Evolutionary conservation across 30 jellyfish, hydroid and myxozoan genomes (phyloP), one percentile per base, ranked within the genome.

Genomic region (Pseudorhiza aurosa): DNA sequence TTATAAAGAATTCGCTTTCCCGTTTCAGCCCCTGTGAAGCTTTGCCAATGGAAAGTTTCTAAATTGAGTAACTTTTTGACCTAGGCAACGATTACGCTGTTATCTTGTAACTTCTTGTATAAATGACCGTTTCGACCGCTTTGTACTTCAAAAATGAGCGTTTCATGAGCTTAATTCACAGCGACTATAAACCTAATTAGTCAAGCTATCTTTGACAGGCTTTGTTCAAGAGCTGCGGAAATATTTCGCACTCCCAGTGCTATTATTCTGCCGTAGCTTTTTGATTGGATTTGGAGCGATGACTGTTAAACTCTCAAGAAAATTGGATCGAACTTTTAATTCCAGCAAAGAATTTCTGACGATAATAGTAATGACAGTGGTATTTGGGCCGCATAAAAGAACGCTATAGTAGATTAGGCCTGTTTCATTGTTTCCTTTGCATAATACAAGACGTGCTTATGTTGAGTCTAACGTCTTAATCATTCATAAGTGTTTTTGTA

Each of bases 341-440:
- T 26, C 75, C 75, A 60, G 75, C 75, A 39, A 60, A 39, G 51
- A 29, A 60, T 60, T 19, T 29, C 75, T 26, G n/a, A 47, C n/a
- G n/a, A 15, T 4, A 17, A 47, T 47, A 15, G 30, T 60, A 60
- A 26, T 60, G 75, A 60, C 75, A 60, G 53, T 19, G 30, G 43
- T 51, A 25, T 60, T 60, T 60, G 15, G n/a, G n/a, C 62, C 62
- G 62, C 62, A 2, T 8, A 47, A 15, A 2, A 26, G 62, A 47
- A 21, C 12, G 8, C 62, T 47, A 47, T 47, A 47, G 62, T 47
- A 26, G 62, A 47, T 47, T 47, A 6, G n/a, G 25, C 26, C 62
- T 26, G 62, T 6, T n/a, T 47, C 62, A 4, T 47, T 47, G 62
- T 47, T 47, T 15, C 26, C 12, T 15, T 47, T 47, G 62, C 62